A percentile compares a stretch with the other conserved stretches of the same genome.
Conservation (phyloP, 2,797 vertebrate genomes). For the Benthosema pterotum region DNA sequence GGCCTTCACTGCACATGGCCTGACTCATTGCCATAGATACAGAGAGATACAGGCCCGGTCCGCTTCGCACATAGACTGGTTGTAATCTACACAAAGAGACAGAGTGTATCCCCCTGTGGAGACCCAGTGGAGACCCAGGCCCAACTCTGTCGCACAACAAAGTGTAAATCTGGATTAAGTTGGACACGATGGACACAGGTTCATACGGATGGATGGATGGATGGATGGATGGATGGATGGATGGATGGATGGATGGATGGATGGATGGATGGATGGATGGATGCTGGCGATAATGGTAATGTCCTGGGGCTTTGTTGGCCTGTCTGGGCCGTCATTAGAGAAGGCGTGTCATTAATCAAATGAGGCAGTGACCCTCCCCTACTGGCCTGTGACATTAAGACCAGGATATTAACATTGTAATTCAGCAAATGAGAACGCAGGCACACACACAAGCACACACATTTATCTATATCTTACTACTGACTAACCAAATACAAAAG, state of each 20-base stretch:
- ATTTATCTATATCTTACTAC: neutral
- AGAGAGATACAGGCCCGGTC: neutral
- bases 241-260: constrained; percentile 13
- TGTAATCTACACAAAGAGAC: no score
- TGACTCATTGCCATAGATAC: constrained; percentile 55
- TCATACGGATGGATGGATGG: neutral
- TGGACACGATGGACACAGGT: neutral
- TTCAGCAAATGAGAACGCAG: constrained; percentile 22
- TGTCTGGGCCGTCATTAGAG: constrained; percentile 51
- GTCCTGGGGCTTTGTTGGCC: constrained; percentile 54
- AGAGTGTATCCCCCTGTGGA: neutral
- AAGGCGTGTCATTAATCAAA: constrained; percentile 63
- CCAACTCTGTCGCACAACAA: neutral
- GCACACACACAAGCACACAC: neutral
- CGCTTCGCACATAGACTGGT: no score
- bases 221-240: constrained; percentile 31
- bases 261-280: constrained; percentile 21
- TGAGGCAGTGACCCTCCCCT: constrained; percentile 46
- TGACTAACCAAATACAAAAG: no score
- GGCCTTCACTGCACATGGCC: constrained; percentile 27
- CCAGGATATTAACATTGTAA: constrained; percentile 51
- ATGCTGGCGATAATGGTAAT: constrained; percentile 56
- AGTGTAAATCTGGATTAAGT: neutral
- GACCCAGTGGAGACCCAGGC: neutral
- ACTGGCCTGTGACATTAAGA: constrained; percentile 61